phyloP scores from a whole-genome alignment of 2,888 invertebrate genomes.

The Barypeithes pellucidus region DNA sequence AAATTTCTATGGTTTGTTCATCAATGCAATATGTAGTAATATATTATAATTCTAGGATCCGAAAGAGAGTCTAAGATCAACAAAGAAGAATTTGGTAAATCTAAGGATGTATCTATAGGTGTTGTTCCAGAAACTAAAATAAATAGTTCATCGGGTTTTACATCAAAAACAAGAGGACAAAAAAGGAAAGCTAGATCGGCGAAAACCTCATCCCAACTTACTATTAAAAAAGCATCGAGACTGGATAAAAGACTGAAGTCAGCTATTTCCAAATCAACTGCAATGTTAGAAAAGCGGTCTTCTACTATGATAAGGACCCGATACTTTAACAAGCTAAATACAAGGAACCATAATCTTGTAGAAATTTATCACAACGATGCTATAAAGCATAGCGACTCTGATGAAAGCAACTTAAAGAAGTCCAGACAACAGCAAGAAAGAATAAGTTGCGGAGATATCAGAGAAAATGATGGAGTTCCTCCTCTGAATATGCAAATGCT shows the following conservation, averaged over 20 bases:
- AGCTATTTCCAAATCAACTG: constrained; percentile 15
- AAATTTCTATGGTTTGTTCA: too few species aligned
- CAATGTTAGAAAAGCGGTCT: constrained; percentile 42
- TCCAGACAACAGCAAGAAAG: constrained; percentile 35
- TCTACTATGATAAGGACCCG: constrained; percentile 38
- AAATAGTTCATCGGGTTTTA: constrained; percentile 20
- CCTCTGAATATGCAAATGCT: constrained; percentile 51
- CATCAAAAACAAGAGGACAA: constrained; percentile 11
- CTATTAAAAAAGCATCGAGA: constrained; percentile 38
- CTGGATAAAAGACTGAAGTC: constrained; percentile 41
- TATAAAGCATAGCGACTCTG: constrained; percentile 65
- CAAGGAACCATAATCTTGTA: constrained; percentile 63
- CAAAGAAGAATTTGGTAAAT: neutral
- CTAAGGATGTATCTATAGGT: constrained; percentile 13
- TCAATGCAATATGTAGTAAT: too few species aligned
- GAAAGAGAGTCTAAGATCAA: neutral
- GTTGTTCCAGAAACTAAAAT: constrained; percentile 45
- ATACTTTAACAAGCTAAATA: constrained; percentile 40
- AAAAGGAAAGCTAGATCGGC: constrained; percentile 38
- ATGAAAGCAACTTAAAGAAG: constrained; percentile 60
- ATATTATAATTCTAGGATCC: constrained; percentile 5
- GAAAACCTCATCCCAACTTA: constrained; percentile 39
- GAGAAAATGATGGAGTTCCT: constrained; percentile 48
- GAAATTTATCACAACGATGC: constrained; percentile 69
- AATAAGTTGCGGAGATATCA: constrained; percentile 2